Base-by-base conservation (phyloP, 2,888 invertebrate genomes). In the Dendrolimus pini region DNA sequence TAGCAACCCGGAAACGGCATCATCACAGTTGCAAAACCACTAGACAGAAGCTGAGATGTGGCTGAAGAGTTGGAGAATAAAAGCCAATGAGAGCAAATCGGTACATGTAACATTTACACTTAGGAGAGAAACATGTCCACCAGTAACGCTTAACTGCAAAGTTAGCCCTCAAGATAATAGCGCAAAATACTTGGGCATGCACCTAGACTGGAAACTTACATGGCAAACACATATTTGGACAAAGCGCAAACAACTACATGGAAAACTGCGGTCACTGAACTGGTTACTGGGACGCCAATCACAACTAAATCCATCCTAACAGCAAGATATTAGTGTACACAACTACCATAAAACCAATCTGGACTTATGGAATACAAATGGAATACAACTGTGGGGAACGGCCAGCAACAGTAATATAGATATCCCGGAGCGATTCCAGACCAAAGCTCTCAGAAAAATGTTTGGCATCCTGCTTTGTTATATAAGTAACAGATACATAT, bases 181-280 rank as follows among this genome's bases (percentile, higher is more conserved):
- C 14, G 66, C 61, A 1, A 68, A 60, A 55, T 69, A 67, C 56
- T 52, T 66, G 2, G 64, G 62, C 7, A 59, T 66, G 55, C 62
- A 69, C 41, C 57, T 67, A 7, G 64, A 65, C 52, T 52, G 61
- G 14, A 55, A 58, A 30, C 58, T 65, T 0, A 64, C 62, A 12
- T 67, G 64, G 65, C 55, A 56, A 54, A 67, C 61, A 41, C 64
- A 68, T 47, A 66, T 67, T 9, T 61, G 57, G 53, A 59, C 55
- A 9, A 65, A 67, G 30, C 53, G 61, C 3, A 57, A 59, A 56
- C 55, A 61, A 53, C 58, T 63, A 2, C 56, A 59, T n/a, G 18
- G 56, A 9, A 41, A 56, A 54, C 30, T 61, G 0, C 41, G 61
- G 9, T 53, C 41, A 1, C 18, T 62, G 42, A 53, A 60, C 54